Conservation (phyloP, 2,888 invertebrate genomes). For the Mactromeris polynyma region DNA sequence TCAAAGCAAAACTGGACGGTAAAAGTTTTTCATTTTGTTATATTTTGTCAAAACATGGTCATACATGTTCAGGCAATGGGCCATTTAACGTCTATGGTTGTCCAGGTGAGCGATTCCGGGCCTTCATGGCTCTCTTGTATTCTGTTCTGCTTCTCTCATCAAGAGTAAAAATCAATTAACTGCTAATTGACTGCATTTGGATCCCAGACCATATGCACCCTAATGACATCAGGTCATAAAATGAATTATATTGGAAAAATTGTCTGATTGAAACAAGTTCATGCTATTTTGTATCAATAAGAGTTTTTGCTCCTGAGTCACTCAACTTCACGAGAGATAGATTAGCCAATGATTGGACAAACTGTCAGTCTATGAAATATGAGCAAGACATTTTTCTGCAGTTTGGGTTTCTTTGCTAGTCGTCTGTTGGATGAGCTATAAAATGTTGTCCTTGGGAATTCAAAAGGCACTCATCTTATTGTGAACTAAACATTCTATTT, state of each 20-base stretch:
- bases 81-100: too few species aligned
- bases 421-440: constrained; percentile 11
- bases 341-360: constrained; percentile 30
- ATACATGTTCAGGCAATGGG: too few species aligned
- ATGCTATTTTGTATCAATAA: constrained; percentile 5
- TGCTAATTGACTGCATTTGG: neutral
- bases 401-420: constrained; percentile 7
- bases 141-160: neutral
- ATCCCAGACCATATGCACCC: neutral
- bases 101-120: too few species aligned
- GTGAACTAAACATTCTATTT: too few species aligned
- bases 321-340: neutral
- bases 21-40: too few species aligned
- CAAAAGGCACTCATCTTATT: neutral
- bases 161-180: neutral
- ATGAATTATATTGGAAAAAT: neutral
- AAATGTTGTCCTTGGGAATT: neutral
- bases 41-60: too few species aligned
- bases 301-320: constrained; percentile 7
- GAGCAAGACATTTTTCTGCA: constrained; percentile 28
- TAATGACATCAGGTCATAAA: neutral
- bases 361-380: constrained; percentile 38
- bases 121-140: too few species aligned
- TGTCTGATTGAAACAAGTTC: neutral
- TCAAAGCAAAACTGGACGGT: too few species aligned